Evolutionary conservation across 2,888 invertebrate genomes (phyloP), one percentile per base, ranked within the genome.

Genomic region (Argynnis bischoffii): DNA sequence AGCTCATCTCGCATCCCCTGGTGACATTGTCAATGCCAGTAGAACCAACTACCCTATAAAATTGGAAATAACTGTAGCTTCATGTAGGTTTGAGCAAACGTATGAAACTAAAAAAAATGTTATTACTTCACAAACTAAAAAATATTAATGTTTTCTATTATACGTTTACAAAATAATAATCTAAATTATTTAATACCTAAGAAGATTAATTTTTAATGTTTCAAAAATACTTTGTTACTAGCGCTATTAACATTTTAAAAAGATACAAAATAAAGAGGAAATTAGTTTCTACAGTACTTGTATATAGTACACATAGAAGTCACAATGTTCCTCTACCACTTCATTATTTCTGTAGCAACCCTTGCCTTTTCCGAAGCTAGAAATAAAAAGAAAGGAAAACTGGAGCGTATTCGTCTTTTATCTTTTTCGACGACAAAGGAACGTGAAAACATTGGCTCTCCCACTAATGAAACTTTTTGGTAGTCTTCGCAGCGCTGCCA

Each of bases 391-490:
- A 77, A 82, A 78, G 75, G 79, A 85, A 74, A 87, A 87, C 77
- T 87, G 79, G 88, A 85, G 81, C 81, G 83, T 81, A 80, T 84
- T 84, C 85, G 79, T 81, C 76, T 80, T 79, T 81, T 82, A 81
- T 83, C 78, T 84, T 81, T 81, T 78, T 76, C 77, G 69, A 69
- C 76, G 80, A 87, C 87, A 87, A 87, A 87, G 84, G 77, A 79
- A 73, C 71, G 74, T 69, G 73, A 75, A 75, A 77, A 78, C 77
- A 82, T 84, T 81, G 80, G 82, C 85, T 86, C 81, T 86, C 80
- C 76, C 79, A 76, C 80, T 86, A 86, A 88, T 87, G 86, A 87
- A 87, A 86, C 81, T 84, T 83, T 85, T 85, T 80, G 82, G 79
- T 80, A 78, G 79, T 77, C 61, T 61, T 41, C 61, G 41, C 35